Evolutionary conservation across 1,140 invertebrate genomes (phyloP).

Genomic region (Lamellibrachia luymesi): DNA sequence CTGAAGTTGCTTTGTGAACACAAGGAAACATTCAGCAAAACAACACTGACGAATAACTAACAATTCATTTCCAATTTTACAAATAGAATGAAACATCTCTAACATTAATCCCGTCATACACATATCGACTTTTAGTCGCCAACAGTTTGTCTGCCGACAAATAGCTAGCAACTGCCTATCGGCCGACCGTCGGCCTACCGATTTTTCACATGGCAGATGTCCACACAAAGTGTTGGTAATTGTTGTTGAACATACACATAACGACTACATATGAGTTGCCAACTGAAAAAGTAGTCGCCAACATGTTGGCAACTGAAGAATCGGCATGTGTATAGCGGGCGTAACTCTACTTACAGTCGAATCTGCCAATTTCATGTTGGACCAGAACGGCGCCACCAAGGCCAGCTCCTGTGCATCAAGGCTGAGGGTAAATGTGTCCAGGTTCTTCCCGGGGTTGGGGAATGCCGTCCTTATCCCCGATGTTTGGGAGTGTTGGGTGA

Average conservation of each 20-base stretch:
- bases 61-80: neutral
- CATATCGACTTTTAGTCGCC: too few relatives aligned
- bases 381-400: conserved; percentile 5
- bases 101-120: neutral
- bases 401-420: neutral
- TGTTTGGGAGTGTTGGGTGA: neutral
- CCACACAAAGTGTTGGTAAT: too few relatives aligned
- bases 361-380: conserved; percentile 9
- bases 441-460: neutral
- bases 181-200: too few relatives aligned
- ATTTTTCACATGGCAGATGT: too few relatives aligned
- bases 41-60: neutral
- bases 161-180: too few relatives aligned
- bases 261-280: neutral
- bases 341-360: neutral
- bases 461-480: neutral
- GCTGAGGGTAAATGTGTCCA: neutral
- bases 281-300: too few relatives aligned
- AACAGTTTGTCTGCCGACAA: too few relatives aligned
- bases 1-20: neutral
- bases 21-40: neutral
- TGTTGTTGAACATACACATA: neutral
- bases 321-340: neutral
- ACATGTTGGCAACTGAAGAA: too few relatives aligned
- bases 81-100: neutral